These are phyloP conservation scores for Tenualosa thibaudeaui DNA, from an alignment of 2,797 vertebrate species.

Conservation along the genomic window DNA sequence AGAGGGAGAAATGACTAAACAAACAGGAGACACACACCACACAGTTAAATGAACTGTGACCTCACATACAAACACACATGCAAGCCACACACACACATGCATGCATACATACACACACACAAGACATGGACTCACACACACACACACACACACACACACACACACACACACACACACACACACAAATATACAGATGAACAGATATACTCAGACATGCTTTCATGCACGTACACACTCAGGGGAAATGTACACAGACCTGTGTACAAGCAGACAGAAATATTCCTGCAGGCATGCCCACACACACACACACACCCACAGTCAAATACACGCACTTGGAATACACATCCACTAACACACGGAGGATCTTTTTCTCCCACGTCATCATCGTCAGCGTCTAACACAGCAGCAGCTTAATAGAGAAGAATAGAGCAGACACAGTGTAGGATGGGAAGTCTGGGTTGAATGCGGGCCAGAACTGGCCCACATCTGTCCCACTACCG, in stretches of 20 bases:
- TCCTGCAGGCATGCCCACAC: not conserved
- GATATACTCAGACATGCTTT: not conserved
- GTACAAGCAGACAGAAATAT: constrained; percentile 35
- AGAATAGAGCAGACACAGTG: too few relatives aligned
- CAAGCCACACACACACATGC: not conserved
- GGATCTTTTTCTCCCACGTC: too few relatives aligned
- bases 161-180: too few relatives aligned
- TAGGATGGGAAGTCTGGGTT: too few relatives aligned
- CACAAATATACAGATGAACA: constrained; percentile 25
- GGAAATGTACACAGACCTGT: not conserved
- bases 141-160: too few relatives aligned
- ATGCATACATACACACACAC: not conserved
- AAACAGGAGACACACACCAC: not conserved
- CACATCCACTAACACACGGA: too few relatives aligned
- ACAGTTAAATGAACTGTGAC: not conserved
- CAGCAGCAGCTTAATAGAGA: too few relatives aligned
- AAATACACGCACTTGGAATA: not conserved
- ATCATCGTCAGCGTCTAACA: too few relatives aligned
- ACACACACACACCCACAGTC: not conserved
- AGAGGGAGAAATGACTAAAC: not conserved
- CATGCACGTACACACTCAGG: not conserved
- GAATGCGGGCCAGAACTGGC: too few relatives aligned
- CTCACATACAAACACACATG: not conserved
- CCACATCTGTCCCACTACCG: too few relatives aligned
- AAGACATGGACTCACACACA: too few relatives aligned